These are phyloP conservation scores for Cheirogaleus medius DNA, from an alignment of 2,113 vertebrate genomes.

Conservation along the genomic window DNA sequence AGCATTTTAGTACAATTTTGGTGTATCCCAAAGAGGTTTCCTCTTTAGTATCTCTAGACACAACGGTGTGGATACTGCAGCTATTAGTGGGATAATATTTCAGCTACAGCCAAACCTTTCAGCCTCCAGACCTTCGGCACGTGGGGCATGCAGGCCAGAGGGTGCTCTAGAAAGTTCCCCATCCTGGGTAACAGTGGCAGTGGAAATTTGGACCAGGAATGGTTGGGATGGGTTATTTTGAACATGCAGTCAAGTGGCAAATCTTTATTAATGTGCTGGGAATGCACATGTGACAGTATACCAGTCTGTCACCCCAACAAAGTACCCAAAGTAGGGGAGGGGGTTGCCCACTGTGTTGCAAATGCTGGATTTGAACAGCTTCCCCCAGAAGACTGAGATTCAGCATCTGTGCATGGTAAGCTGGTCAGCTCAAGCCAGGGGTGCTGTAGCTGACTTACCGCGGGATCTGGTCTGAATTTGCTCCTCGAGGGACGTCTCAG, in stretches of 20 bases:
- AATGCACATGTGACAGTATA: background rate
- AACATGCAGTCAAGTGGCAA: background rate
- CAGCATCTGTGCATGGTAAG: background rate
- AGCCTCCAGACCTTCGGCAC: background rate
- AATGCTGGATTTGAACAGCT: background rate
- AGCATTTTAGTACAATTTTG: background rate
- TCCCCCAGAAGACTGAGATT: background rate
- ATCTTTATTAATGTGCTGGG: background rate
- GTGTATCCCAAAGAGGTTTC: background rate
- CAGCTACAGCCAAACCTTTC: background rate
- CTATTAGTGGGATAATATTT: background rate
- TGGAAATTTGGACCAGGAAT: background rate
- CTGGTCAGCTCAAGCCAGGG: rapidly evolving
- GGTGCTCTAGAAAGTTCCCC: background rate
- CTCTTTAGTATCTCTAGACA: background rate
- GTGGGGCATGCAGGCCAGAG: background rate
- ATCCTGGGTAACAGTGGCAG: background rate
- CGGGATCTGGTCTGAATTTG: background rate
- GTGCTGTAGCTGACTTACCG: background rate
- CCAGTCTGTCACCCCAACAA: background rate
- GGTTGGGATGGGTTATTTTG: background rate
- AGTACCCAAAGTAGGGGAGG: background rate
- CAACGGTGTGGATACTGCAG: background rate
- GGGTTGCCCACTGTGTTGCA: background rate
- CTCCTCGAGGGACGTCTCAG: background rate